Percentiles rank a stretch among this genome's conserved stretches.
Evolutionary conservation across 2,113 vertebrate species (phyloP).

Genomic region (Rhineura floridana): DNA sequence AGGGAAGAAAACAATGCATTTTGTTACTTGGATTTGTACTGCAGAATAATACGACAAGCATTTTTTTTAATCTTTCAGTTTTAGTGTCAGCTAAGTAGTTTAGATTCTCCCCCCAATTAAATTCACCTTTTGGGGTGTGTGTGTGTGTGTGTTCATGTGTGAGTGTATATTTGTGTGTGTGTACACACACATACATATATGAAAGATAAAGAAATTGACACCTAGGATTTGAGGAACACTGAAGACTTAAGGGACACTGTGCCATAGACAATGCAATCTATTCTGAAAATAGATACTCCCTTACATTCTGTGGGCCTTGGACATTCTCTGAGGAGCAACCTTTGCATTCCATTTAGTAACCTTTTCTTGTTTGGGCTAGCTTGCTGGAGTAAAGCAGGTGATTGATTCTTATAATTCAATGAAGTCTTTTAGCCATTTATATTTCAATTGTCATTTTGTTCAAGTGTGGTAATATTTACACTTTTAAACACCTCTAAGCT

Average conservation of each 20-base stretch:
- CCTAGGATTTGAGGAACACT: conserved; percentile 7
- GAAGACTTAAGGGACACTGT: not conserved
- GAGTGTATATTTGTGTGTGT: not conserved
- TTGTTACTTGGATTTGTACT: conserved; percentile 50
- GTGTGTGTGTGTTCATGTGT: too few species aligned
- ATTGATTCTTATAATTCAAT: not conserved
- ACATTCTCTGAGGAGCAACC: not conserved
- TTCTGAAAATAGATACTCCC: not conserved
- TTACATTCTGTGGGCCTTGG: not conserved
- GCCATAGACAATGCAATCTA: not conserved
- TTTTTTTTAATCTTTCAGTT: conserved; percentile 52
- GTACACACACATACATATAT: too few species aligned
- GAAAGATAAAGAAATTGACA: conserved; percentile 57
- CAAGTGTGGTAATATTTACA: not conserved
- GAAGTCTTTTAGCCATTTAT: not conserved
- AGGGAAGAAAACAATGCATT: conserved; percentile 55
- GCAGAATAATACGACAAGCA: conserved; percentile 62
- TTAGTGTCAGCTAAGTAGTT: conserved; percentile 55
- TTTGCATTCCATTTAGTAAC: not conserved
- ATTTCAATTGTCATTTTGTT: not conserved
- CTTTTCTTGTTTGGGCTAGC: not conserved
- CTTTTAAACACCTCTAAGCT: not conserved
- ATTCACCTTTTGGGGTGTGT: conserved; percentile 34
- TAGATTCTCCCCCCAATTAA: conserved; percentile 54
- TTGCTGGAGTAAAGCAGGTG: not conserved